Evolutionary conservation across 2,113 vertebrate species (phyloP).

Genomic region (Alexandromys fortis): DNA sequence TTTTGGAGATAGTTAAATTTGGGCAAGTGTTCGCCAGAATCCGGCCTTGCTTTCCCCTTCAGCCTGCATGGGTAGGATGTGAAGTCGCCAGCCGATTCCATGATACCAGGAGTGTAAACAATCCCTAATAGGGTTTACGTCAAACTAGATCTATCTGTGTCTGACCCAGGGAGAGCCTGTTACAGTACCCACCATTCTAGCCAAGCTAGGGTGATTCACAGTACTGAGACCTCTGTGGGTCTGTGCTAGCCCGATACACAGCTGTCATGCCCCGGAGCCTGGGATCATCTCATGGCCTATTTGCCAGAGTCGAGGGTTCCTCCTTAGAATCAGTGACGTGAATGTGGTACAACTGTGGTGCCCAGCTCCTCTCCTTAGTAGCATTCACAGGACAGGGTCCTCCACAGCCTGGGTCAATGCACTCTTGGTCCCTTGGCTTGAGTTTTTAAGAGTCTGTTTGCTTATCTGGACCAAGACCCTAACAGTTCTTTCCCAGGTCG

Average conservation of each 20-base stretch:
- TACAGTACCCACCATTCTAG: not conserved
- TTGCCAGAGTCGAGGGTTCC: not conserved
- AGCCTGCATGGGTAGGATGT: not conserved
- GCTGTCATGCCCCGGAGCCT: not conserved
- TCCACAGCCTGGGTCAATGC: too few species aligned
- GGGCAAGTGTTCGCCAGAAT: not conserved
- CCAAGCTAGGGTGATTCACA: not conserved
- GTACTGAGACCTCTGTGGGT: not conserved
- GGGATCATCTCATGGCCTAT: not conserved
- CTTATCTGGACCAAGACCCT: not conserved
- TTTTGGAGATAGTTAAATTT: not conserved
- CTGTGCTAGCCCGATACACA: not conserved
- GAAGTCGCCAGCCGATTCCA: conserved; percentile 13
- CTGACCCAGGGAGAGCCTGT: not conserved
- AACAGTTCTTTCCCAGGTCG: not conserved
- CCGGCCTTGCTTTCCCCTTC: conserved; percentile 25
- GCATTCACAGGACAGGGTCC: not conserved
- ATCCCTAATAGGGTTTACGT: not conserved
- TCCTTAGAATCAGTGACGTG: not conserved
- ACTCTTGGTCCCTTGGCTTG: not conserved
- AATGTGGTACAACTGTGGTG: not conserved
- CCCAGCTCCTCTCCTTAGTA: not conserved
- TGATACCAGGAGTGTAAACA: not conserved
- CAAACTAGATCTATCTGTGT: not conserved
- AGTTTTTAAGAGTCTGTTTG: not conserved